Evolutionary conservation across 1,140 invertebrate genomes (phyloP).

Genomic region (Oryctes rhinoceros): DNA sequence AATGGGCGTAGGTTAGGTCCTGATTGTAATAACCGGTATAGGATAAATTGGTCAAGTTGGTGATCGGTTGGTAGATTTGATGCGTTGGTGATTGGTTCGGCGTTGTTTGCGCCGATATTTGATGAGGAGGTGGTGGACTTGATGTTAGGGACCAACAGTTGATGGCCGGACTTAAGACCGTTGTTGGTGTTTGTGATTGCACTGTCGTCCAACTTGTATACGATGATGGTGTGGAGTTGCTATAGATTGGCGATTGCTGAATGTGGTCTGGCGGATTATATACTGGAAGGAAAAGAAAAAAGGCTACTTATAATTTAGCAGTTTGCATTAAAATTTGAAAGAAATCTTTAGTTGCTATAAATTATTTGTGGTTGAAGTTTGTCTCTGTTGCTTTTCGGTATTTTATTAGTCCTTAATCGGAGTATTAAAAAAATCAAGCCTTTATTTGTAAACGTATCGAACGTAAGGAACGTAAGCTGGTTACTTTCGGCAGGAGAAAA

Average conservation of each 20-base stretch:
- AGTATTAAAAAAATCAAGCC: too few relatives aligned
- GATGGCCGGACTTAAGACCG: constrained; percentile 54
- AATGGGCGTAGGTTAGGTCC: constrained; percentile 53
- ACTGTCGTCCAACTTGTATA: constrained; percentile 58
- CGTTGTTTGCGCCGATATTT: constrained; percentile 54
- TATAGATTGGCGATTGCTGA: constrained; percentile 55
- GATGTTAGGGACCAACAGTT: constrained; percentile 60
- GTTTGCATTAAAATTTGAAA: too few relatives aligned
- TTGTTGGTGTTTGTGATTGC: constrained; percentile 55
- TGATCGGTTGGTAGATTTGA: constrained; percentile 58
- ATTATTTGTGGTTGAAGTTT: too few relatives aligned
- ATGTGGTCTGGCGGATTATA: constrained; percentile 60
- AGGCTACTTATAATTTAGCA: too few relatives aligned
- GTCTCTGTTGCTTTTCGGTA: too few relatives aligned
- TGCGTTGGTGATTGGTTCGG: constrained; percentile 59
- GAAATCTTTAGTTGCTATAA: too few relatives aligned
- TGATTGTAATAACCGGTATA: constrained; percentile 59
- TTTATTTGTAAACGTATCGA: too few relatives aligned
- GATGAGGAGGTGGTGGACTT: constrained; percentile 57
- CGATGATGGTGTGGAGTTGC: constrained; percentile 50
- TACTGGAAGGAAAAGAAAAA: constrained; percentile 49
- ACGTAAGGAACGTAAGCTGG: too few relatives aligned
- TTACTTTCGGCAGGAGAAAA: too few relatives aligned
- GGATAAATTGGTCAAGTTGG: constrained; percentile 58
- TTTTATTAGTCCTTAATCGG: too few relatives aligned